Evolutionary conservation across 2,113 vertebrate genomes (phyloP).

Genomic region (Cololabis saira): DNA sequence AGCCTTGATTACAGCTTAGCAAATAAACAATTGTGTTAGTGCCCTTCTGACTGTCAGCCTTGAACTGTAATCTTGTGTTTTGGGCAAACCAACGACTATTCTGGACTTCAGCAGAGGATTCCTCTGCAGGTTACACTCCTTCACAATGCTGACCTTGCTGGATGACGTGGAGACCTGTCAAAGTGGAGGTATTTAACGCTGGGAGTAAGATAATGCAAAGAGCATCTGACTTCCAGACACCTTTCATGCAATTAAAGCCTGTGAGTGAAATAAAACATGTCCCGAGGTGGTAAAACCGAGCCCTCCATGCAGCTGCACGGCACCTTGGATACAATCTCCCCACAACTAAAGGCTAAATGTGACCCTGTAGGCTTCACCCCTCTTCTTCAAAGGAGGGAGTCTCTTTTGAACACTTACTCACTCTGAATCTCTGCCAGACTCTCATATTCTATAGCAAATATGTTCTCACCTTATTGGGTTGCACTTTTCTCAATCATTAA

Average conservation of each 20-base stretch:
- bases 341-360: conserved; percentile 3
- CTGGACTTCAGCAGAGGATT: too few relatives aligned
- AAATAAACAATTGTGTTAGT: too few relatives aligned
- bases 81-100: too few relatives aligned
- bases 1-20: too few relatives aligned
- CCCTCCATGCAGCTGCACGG: neutral
- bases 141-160: too few relatives aligned
- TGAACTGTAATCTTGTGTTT: too few relatives aligned
- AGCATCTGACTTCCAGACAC: neutral
- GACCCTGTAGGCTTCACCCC: conserved; percentile 12
- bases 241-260: neutral
- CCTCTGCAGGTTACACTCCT: too few relatives aligned
- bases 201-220: neutral
- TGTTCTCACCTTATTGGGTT: neutral
- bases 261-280: neutral
- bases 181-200: neutral
- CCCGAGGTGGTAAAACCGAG: neutral
- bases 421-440: neutral
- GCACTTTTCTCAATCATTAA: neutral
- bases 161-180: too few relatives aligned
- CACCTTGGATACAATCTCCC: conserved; percentile 11
- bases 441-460: neutral
- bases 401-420: conserved; percentile 2
- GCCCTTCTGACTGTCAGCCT: too few relatives aligned
- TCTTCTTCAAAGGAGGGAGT: conserved; percentile 31